Base-by-base conservation (phyloP, 2,113 vertebrate genomes). In the Pangasianodon gigas region DNA sequence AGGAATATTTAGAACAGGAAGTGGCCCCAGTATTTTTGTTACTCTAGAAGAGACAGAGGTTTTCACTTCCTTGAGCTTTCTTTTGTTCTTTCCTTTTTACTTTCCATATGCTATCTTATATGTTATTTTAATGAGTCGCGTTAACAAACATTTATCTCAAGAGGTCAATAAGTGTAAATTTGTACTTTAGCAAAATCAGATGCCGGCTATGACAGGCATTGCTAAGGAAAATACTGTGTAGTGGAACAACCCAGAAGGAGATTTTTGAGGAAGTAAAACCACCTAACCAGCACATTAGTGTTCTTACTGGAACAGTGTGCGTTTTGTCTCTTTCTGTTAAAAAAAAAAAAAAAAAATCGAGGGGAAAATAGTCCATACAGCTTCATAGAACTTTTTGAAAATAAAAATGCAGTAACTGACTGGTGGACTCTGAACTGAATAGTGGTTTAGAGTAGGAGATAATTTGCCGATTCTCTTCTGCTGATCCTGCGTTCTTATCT, bases 231-330 rank as follows among this genome's bases (percentile, higher is more conserved):
- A 3, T 19, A 82, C 0, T 37, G 51, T 81, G 6, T 51, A 2
- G 24, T 51, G 46, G 29, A 37, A 82, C 16, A 3, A 82, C 4
- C 44, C 24, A 80, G 77, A 9, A 56, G 19, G 26, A 54, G 77
- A 14, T 54, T 82, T 84, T 58, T 83, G 41, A 84, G 81, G 81
- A 84, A 84, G 81, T 84, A 84, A 84, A 84, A 84, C 54, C 19
- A 10, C 6, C 51, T 54, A 82, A 18, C 51, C 19, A 4, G 79
- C 48, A 54, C 29, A 19, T 82, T 54, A 19, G 3, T 32, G 51
- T 19, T 82, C n/a, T 82, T 82, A 52, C 16, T 54, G 54, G 51
- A 24, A 82, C 2, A 79, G 24, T 79, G 19, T 44, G 41, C 24
- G 4, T 26, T 67, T 24, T 44, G 19, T 46, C 37, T 46, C 41